These are phyloP conservation scores for Chlorodrepanis virens DNA, from an alignment of 2,113 vertebrate species.

Conservation along the genomic window DNA sequence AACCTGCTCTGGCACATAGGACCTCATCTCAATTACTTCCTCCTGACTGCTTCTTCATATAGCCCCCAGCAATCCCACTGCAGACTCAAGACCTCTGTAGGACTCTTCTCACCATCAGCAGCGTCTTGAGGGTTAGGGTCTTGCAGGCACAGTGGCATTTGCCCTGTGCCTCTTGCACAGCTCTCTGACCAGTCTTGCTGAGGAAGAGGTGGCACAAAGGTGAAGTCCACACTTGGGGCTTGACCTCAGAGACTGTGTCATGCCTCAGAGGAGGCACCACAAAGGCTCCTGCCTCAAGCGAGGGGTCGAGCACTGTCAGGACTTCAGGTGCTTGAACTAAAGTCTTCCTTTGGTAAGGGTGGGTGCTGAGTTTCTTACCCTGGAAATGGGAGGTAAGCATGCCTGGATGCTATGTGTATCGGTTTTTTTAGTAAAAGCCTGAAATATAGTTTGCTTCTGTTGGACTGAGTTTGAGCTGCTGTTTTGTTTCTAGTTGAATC, in stretches of 20 bases:
- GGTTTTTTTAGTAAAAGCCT: background rate
- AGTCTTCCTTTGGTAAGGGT: background rate
- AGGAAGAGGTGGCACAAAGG: accelerated
- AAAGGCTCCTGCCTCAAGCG: background rate
- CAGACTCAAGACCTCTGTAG: background rate
- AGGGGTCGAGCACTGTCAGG: background rate
- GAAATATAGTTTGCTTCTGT: background rate
- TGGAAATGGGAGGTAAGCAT: background rate
- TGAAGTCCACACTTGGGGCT: background rate
- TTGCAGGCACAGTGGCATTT: background rate
- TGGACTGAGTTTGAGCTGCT: background rate
- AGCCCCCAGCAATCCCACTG: background rate
- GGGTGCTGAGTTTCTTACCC: background rate
- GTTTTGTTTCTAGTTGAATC: background rate
- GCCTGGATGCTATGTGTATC: background rate
- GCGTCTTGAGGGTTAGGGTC: background rate
- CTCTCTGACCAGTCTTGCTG: background rate
- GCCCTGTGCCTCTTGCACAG: background rate
- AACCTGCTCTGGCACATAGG: background rate
- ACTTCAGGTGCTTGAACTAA: background rate
- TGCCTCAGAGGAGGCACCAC: background rate
- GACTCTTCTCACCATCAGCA: background rate
- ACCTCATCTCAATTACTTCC: background rate
- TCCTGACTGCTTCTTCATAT: background rate
- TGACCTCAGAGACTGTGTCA: background rate